phyloP scores from a whole-genome alignment of 1,140 invertebrate genomes.

The Eubasilissa regina region DNA sequence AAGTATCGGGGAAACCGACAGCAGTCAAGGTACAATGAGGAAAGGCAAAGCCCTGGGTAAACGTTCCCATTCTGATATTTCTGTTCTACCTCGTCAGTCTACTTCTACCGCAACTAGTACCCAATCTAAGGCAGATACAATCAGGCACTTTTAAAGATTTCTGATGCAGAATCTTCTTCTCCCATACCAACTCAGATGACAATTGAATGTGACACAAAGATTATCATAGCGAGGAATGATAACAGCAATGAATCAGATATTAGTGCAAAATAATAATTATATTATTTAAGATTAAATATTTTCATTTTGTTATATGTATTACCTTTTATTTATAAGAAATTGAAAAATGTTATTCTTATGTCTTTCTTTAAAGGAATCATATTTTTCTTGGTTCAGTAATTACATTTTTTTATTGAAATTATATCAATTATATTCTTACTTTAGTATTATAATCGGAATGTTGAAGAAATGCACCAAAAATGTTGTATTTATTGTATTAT shows the following conservation, averaged over 20 bases:
- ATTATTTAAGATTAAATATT: too few species aligned
- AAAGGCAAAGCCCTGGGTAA: constrained; percentile 49
- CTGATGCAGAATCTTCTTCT: neutral
- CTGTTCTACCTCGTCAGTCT: neutral
- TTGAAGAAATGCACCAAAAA: too few species aligned
- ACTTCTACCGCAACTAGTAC: neutral
- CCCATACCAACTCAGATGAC: neutral
- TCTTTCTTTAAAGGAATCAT: too few species aligned
- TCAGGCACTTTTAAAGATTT: too few species aligned
- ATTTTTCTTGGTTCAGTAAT: too few species aligned
- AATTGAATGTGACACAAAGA: neutral
- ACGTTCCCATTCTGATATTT: neutral
- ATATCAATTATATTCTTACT: too few species aligned
- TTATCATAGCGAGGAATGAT: constrained; percentile 61
- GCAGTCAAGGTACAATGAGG: constrained; percentile 63
- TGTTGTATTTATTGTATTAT: too few species aligned
- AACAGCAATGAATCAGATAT: constrained; percentile 70
- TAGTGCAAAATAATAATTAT: constrained; percentile 25
- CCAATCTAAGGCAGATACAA: neutral
- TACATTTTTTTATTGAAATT: too few species aligned
- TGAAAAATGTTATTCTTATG: too few species aligned
- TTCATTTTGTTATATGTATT: too few species aligned
- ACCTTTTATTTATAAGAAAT: too few species aligned
- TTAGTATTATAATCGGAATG: too few species aligned
- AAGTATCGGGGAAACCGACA: constrained; percentile 61